These are phyloP conservation scores for Tichodroma muraria DNA, from an alignment of 2,113 vertebrate genomes.

Conservation along the genomic window DNA sequence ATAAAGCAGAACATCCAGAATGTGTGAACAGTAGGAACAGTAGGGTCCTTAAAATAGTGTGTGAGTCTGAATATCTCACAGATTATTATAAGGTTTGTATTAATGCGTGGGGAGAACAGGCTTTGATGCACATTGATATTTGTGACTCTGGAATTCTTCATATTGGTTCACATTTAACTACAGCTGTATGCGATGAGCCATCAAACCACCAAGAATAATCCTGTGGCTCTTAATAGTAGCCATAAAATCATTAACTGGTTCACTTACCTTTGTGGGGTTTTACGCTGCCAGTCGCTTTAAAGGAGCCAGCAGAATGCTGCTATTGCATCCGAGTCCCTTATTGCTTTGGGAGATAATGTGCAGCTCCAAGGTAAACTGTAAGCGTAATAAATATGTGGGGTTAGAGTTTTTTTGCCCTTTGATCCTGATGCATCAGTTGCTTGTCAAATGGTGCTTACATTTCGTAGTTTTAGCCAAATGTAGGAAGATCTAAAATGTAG, in stretches of 20 bases:
- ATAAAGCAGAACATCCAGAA: neutral
- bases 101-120: neutral
- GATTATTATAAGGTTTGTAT: neutral
- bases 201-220: neutral
- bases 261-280: neutral
- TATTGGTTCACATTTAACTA: neutral
- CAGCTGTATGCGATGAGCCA: neutral
- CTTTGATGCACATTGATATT: neutral
- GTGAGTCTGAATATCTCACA: neutral
- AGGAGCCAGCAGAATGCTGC: neutral
- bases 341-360: neutral
- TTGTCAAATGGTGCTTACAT: neutral
- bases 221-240: neutral
- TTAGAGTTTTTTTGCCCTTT: rapidly evolving
- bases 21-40: neutral
- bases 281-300: rapidly evolving
- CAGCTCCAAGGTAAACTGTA: neutral
- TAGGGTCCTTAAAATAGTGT: neutral
- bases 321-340: neutral
- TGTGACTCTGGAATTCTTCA: neutral
- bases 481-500: neutral
- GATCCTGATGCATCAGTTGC: neutral
- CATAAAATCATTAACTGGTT: neutral
- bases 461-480: neutral
- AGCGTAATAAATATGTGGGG: neutral